A percentile compares a stretch with the other conserved stretches of the same genome.
phyloP scores from a whole-genome alignment of 1,140 invertebrate species.

The Telenomus remus region DNA sequence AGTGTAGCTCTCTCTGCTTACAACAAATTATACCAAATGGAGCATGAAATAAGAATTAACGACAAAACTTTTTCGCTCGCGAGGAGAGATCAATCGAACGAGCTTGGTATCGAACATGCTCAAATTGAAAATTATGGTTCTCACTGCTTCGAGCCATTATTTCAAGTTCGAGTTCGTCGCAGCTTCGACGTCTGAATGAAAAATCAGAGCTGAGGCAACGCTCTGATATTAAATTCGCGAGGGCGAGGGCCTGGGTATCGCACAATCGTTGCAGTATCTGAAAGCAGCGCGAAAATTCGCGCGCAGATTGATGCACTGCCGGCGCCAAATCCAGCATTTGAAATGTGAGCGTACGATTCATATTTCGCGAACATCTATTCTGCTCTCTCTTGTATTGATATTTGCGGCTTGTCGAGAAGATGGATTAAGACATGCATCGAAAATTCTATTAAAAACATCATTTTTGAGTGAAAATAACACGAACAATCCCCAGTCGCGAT shows the following conservation, averaged over 20 bases:
- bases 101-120: conserved; percentile 32
- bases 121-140: conserved; percentile 49
- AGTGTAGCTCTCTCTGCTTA: conserved; percentile 31
- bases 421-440: not conserved
- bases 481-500: too few species aligned
- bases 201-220: conserved; percentile 21
- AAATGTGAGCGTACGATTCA: conserved; percentile 10
- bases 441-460: not conserved
- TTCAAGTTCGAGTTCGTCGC: conserved; percentile 37
- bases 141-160: conserved; percentile 23
- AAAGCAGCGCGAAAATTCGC: conserved; percentile 25
- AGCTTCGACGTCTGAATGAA: conserved; percentile 20
- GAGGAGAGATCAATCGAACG: conserved; percentile 38
- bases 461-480: too few species aligned
- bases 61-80: conserved; percentile 42
- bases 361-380: conserved; percentile 9
- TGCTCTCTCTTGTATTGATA: conserved; percentile 18
- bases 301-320: conserved; percentile 25
- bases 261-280: conserved; percentile 25
- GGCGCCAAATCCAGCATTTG: conserved; percentile 6
- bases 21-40: conserved; percentile 50
- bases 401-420: conserved; percentile 13
- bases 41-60: conserved; percentile 57
- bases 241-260: conserved; percentile 7
- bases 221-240: conserved; percentile 34